These are phyloP conservation scores for Eubasilissa splendida DNA, from an alignment of 2,888 invertebrate species.

Conservation along the genomic window DNA sequence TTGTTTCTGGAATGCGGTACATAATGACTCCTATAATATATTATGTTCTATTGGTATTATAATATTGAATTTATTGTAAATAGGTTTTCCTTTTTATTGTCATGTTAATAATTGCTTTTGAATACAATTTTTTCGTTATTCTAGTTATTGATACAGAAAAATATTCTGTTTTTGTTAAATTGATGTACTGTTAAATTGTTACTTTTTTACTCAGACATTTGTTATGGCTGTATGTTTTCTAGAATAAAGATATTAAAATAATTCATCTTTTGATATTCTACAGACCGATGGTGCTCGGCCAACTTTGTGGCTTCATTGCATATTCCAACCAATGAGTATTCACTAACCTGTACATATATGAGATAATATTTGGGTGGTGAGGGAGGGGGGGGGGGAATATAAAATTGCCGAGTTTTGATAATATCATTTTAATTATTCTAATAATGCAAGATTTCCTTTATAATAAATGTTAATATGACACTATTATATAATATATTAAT, in stretches of 20 bases:
- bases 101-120: no score
- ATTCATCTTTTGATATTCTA: not conserved
- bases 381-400: no score
- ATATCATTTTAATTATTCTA: not conserved
- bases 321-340: not conserved
- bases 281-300: not conserved
- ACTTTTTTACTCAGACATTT: constrained; percentile 19
- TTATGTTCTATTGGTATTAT: no score
- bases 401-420: not conserved
- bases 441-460: not conserved
- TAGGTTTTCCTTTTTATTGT: no score
- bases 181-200: constrained; percentile 15
- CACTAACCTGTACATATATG: not conserved
- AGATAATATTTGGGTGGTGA: not conserved
- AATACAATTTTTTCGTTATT: constrained; percentile 2
- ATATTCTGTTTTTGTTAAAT: constrained; percentile 22
- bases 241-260: constrained; percentile 19
- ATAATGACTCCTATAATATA: no score
- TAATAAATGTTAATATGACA: constrained; percentile 21
- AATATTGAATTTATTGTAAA: no score
- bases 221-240: constrained; percentile 29
- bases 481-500: not conserved
- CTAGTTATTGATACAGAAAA: not conserved
- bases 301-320: not conserved
- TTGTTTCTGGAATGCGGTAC: no score